These are phyloP conservation scores for Myiagra hebetior DNA, from an alignment of 2,113 vertebrate species.

Conservation along the genomic window DNA sequence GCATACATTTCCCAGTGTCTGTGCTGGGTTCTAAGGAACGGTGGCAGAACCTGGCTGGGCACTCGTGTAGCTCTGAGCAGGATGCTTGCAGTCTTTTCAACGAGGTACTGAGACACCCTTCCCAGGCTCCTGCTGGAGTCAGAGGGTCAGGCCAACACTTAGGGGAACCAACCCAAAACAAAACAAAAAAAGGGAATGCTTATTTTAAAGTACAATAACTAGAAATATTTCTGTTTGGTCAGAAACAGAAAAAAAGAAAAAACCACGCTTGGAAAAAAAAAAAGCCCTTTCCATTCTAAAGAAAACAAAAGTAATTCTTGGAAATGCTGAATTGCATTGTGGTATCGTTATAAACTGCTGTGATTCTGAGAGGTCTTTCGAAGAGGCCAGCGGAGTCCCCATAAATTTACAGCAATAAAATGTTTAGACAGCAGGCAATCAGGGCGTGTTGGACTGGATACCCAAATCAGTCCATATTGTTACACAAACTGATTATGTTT, in stretches of 20 bases:
- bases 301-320: conserved; percentile 38
- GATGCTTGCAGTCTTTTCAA: not conserved
- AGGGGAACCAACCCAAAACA: not conserved
- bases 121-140: not conserved
- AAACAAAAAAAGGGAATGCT: not conserved
- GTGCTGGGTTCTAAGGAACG: not conserved
- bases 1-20: not conserved
- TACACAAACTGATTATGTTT: conserved; percentile 29
- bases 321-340: conserved; percentile 34
- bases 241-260: not conserved
- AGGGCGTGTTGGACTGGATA: not conserved
- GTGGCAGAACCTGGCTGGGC: not conserved
- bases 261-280: not conserved
- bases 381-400: not conserved
- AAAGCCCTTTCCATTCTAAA: not conserved
- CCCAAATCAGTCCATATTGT: not conserved
- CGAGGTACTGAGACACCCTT: not conserved
- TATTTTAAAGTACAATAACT: not conserved
- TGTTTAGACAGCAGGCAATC: conserved; percentile 7
- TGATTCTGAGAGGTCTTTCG: not conserved
- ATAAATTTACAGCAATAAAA: conserved; percentile 38
- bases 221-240: not conserved
- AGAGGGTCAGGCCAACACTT: not conserved
- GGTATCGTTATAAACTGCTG: not conserved
- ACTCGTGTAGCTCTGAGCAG: not conserved